Conservation (phyloP, 2,888 invertebrate genomes). For the Drosophila demipolita region DNA sequence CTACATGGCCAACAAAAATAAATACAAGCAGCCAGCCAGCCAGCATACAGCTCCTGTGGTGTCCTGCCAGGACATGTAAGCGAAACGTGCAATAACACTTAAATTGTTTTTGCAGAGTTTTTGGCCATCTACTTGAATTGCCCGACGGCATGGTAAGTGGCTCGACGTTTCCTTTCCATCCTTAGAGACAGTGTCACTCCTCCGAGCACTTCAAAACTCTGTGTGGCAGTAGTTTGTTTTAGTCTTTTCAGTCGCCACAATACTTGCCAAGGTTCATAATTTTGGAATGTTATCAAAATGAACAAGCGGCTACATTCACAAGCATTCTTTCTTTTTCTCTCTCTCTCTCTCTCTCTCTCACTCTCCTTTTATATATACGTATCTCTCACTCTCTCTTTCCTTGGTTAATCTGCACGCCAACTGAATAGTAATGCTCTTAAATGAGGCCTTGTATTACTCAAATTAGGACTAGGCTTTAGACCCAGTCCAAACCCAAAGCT, state of each 20-base stretch:
- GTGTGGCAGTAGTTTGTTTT: constrained; percentile 22
- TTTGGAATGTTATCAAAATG: constrained; percentile 55
- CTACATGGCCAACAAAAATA: constrained; percentile 32
- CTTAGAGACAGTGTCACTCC: neutral
- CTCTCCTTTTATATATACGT: neutral
- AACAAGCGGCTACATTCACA: constrained; percentile 22
- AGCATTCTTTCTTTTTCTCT: neutral
- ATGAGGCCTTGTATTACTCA: constrained; percentile 67
- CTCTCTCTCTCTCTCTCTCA: neutral
- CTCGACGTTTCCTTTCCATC: constrained; percentile 9
- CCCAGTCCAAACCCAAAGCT: constrained; percentile 27
- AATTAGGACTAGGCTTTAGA: too few relatives aligned
- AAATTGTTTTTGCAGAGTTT: constrained; percentile 71
- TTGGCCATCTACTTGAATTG: constrained; percentile 44
- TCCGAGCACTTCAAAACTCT: constrained; percentile 24
- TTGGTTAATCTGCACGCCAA: constrained; percentile 40
- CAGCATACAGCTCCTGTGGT: neutral
- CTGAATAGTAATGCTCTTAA: constrained; percentile 73
- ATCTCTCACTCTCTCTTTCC: neutral
- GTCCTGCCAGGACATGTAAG: constrained; percentile 42
- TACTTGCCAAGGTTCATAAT: constrained; percentile 62
- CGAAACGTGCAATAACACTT: constrained; percentile 78
- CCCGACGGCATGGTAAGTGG: constrained; percentile 55
- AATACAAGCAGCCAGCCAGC: constrained; percentile 8
- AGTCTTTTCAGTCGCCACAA: constrained; percentile 28